Conservation (phyloP, 2,113 vertebrate genomes). For the Zosterops pallidus region DNA sequence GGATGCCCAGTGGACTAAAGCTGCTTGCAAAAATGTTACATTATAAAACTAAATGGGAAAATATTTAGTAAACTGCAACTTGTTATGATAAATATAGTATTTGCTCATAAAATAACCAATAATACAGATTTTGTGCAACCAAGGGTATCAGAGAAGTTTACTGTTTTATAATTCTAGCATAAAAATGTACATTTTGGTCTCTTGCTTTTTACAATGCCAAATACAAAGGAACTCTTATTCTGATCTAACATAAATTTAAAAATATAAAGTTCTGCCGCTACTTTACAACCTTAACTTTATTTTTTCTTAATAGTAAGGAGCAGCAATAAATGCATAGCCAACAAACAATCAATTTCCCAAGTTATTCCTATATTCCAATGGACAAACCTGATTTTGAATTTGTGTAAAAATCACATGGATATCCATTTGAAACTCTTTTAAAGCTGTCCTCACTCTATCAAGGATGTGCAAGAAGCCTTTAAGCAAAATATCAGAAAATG, state of each 20-base stretch:
- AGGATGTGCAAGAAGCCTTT: background rate
- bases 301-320: background rate
- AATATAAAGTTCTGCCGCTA: background rate
- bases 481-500: background rate
- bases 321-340: background rate
- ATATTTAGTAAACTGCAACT: background rate
- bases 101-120: background rate
- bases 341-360: background rate
- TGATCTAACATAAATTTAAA: background rate
- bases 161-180: background rate
- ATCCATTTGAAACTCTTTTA: background rate
- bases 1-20: background rate
- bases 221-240: background rate
- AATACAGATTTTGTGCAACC: background rate
- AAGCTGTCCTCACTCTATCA: background rate
- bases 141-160: background rate
- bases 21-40: background rate
- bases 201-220: background rate
- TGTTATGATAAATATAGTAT: background rate
- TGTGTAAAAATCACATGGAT: background rate
- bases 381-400: background rate
- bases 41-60: background rate
- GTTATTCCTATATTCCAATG: background rate
- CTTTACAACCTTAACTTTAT: background rate
- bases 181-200: background rate